Conservation (phyloP, 2,113 vertebrate species). For the Parus major region DNA sequence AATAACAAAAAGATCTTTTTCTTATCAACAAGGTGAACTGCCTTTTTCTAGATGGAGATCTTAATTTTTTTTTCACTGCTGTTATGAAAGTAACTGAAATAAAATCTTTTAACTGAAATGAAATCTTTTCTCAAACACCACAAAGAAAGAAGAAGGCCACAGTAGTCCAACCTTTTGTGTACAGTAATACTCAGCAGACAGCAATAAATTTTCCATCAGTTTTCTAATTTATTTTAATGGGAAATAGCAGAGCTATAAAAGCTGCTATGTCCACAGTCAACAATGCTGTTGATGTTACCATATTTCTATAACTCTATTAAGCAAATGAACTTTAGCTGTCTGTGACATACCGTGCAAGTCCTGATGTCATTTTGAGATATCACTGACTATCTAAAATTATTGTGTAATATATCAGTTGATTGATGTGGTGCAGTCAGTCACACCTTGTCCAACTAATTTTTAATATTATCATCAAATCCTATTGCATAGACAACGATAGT, state of each 20-base stretch:
- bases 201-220: background rate
- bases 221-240: background rate
- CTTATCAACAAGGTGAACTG: background rate
- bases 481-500: background rate
- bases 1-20: background rate
- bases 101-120: background rate
- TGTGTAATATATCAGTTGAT: background rate
- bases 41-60: background rate
- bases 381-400: background rate
- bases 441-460: background rate
- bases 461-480: background rate
- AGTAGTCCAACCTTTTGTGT: background rate
- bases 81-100: background rate
- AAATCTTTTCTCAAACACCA: background rate
- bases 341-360: background rate
- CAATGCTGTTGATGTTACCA: background rate
- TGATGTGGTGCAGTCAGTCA: background rate
- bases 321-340: background rate
- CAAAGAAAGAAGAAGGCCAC: background rate
- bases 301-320: background rate
- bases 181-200: background rate
- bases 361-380: background rate
- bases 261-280: background rate
- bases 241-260: background rate
- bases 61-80: background rate